These are phyloP conservation scores for Scytalopus superciliaris DNA, from an alignment of 2,113 vertebrate genomes.

Conservation along the genomic window DNA sequence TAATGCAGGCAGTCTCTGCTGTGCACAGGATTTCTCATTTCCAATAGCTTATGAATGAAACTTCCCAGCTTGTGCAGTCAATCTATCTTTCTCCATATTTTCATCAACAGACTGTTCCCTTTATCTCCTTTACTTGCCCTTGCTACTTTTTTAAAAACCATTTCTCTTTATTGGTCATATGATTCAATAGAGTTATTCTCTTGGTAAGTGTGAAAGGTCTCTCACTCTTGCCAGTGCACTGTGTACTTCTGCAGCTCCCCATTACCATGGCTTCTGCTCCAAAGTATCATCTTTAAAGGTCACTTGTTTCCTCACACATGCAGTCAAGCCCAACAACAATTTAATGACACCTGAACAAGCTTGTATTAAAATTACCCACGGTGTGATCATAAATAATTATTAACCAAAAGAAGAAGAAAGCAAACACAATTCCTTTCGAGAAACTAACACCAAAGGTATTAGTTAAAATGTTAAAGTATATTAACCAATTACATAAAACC, in stretches of 20 bases:
- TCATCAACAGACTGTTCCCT: background rate
- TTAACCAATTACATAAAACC: conserved; percentile 81
- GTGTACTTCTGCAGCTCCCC: conserved; percentile 47
- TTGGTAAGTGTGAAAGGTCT: conserved; percentile 58
- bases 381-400: conserved; percentile 68
- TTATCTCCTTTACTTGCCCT: background rate
- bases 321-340: conserved; percentile 66
- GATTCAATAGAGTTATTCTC: conserved; percentile 69
- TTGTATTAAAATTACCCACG: conserved; percentile 63
- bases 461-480: conserved; percentile 81
- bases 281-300: conserved; percentile 80
- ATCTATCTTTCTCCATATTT: background rate
- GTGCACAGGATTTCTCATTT: background rate
- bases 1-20: background rate
- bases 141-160: conserved; percentile 9
- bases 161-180: conserved; percentile 17
- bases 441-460: conserved; percentile 70
- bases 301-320: conserved; percentile 69
- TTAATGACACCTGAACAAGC: conserved; percentile 73
- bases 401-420: conserved; percentile 68
- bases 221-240: conserved; percentile 32
- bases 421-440: conserved; percentile 55
- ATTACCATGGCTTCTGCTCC: conserved; percentile 59
- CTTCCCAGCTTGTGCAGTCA: background rate
- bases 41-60: background rate